These are phyloP conservation scores for Cactoblastis cactorum DNA, from an alignment of 2,888 invertebrate genomes.

Conservation along the genomic window DNA sequence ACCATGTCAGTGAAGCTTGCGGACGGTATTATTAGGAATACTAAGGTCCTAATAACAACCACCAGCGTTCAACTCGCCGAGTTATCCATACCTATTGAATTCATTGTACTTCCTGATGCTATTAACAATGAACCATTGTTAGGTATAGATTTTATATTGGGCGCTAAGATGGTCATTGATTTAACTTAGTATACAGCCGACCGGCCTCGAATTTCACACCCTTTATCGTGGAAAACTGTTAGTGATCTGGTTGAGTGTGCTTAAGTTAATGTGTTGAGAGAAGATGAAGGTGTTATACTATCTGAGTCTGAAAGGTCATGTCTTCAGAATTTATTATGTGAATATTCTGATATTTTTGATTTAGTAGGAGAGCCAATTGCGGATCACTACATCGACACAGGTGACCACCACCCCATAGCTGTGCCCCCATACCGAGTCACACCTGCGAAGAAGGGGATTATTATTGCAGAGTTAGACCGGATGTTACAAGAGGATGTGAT, in stretches of 20 bases:
- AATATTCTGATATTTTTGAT: not conserved
- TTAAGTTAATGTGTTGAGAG: not conserved
- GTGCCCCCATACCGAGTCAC: conserved; percentile 21
- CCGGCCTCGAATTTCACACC: not conserved
- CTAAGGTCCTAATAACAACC: not conserved
- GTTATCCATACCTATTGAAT: no score
- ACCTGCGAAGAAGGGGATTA: conserved; percentile 21
- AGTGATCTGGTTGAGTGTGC: not conserved
- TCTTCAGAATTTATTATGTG: not conserved
- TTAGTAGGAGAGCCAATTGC: not conserved
- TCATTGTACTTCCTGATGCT: not conserved
- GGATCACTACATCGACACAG: not conserved
- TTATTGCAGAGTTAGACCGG: conserved; percentile 27
- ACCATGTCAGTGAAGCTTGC: not conserved
- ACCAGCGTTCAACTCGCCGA: not conserved
- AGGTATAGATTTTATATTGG: no score
- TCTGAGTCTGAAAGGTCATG: not conserved
- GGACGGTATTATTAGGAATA: no score
- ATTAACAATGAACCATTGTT: not conserved
- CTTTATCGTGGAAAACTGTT: not conserved
- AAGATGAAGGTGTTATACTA: not conserved
- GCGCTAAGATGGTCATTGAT: not conserved
- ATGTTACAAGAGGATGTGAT: no score
- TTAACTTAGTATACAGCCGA: not conserved
- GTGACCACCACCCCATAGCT: not conserved